phyloP scores from a whole-genome alignment of 2,888 invertebrate genomes.

The Creontiades dilutus region DNA sequence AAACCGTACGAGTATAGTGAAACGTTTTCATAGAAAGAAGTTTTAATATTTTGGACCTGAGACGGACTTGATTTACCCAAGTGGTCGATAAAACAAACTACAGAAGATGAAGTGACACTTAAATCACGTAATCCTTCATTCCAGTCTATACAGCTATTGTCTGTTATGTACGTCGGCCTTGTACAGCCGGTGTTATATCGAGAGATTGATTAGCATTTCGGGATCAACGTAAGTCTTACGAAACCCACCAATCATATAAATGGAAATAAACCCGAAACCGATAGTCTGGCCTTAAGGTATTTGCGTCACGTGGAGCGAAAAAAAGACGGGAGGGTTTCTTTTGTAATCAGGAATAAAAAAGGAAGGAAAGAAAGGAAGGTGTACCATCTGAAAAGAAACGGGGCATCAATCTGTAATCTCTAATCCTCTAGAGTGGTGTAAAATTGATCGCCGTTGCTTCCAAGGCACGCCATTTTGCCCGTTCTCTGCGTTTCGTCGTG shows the following conservation, averaged over 20 bases:
- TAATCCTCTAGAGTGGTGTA: slow-evolving; percentile 42
- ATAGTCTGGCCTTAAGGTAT: not conserved
- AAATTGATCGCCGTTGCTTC: slow-evolving; percentile 30
- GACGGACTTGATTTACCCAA: too few relatives aligned
- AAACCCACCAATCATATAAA: not conserved
- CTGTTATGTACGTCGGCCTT: too few relatives aligned
- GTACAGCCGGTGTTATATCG: too few relatives aligned
- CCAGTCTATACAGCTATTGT: too few relatives aligned
- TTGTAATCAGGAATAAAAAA: not conserved
- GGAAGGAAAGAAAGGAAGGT: not conserved
- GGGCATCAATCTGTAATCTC: slow-evolving; percentile 32
- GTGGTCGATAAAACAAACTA: too few relatives aligned
- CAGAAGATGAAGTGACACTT: too few relatives aligned
- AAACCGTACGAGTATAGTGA: too few relatives aligned
- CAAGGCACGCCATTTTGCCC: not conserved
- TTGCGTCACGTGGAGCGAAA: not conserved
- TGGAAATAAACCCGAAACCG: not conserved
- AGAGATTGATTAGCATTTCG: too few relatives aligned
- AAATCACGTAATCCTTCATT: too few relatives aligned
- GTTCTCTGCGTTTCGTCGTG: not conserved
- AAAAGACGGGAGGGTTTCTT: not conserved
- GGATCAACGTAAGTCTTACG: not conserved
- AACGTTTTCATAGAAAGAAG: too few relatives aligned
- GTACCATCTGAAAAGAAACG: slow-evolving; percentile 15
- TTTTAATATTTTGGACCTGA: too few relatives aligned